These are phyloP conservation scores for Caenorhabditis brenneri DNA, from an alignment of 1,140 invertebrate genomes.

Conservation along the genomic window DNA sequence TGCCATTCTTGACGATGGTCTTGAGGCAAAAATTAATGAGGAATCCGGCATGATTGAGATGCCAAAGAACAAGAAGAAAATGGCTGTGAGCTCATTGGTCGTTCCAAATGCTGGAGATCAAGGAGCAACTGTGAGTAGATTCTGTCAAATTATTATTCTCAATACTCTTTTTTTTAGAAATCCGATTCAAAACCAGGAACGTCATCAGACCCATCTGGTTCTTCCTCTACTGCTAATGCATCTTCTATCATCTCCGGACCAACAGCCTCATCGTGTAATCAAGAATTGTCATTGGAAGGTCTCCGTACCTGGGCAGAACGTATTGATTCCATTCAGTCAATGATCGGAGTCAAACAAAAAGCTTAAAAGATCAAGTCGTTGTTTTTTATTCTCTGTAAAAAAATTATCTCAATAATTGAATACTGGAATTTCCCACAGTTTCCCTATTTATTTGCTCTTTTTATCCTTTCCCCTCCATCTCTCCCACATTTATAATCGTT, in stretches of 20 bases:
- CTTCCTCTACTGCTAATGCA: background rate
- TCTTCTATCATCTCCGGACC: background rate
- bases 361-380: too few relatives aligned
- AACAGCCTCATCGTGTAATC: background rate
- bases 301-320: constrained; percentile 17
- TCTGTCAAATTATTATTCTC: background rate
- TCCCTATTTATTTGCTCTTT: too few relatives aligned
- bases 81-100: background rate
- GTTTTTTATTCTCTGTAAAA: too few relatives aligned
- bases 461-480: too few relatives aligned
- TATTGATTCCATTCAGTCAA: constrained; percentile 7
- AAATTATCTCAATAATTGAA: too few relatives aligned
- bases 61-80: constrained; percentile 30
- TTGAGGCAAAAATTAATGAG: constrained; percentile 31
- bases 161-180: constrained; percentile 1
- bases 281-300: constrained; percentile 3
- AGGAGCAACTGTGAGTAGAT: background rate
- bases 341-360: background rate
- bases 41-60: constrained; percentile 30
- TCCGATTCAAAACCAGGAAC: constrained; percentile 8
- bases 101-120: background rate
- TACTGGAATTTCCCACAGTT: too few relatives aligned
- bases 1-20: constrained; percentile 85
- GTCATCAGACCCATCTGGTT: background rate
- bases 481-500: too few relatives aligned